These are phyloP conservation scores for Herminia tarsipennalis DNA, from an alignment of 2,888 invertebrate genomes.

Conservation along the genomic window DNA sequence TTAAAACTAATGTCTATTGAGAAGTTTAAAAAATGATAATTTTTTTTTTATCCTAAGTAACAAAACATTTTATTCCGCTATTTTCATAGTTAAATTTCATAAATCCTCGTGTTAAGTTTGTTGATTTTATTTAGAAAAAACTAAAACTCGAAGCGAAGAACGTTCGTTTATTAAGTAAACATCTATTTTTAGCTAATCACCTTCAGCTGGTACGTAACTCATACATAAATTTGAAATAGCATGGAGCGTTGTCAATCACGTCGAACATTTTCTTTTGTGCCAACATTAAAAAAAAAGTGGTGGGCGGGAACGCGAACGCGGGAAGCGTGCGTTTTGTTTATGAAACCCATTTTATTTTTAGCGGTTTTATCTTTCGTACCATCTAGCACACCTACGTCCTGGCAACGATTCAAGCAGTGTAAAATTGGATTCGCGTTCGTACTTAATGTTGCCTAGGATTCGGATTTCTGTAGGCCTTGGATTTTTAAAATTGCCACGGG, in stretches of 20 bases:
- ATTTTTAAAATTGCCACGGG: slow-evolving; percentile 18
- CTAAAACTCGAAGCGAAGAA: too few species aligned
- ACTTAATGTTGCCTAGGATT: slow-evolving; percentile 58
- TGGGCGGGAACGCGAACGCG: slow-evolving; percentile 58
- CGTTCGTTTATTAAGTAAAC: too few species aligned
- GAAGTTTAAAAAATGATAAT: too few species aligned
- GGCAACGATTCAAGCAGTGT: slow-evolving; percentile 80
- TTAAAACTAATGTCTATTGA: too few species aligned
- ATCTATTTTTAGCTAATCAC: slow-evolving; percentile 13
- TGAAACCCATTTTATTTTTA: slow-evolving; percentile 74
- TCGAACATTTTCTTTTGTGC: slow-evolving; percentile 37
- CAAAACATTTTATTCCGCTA: too few species aligned
- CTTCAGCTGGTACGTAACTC: slow-evolving; percentile 16
- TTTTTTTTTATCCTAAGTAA: too few species aligned
- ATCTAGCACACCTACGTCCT: slow-evolving; percentile 77
- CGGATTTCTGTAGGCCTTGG: slow-evolving; percentile 48
- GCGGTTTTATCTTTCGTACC: slow-evolving; percentile 81
- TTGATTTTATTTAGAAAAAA: too few species aligned
- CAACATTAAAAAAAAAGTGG: slow-evolving; percentile 53
- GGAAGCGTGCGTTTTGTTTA: slow-evolving; percentile 79
- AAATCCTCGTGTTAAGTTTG: too few species aligned
- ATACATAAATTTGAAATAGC: slow-evolving; percentile 33
- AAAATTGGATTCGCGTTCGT: slow-evolving; percentile 74
- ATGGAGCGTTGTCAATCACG: slow-evolving; percentile 27
- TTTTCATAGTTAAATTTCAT: too few species aligned